Evolutionary conservation across 2,888 invertebrate genomes (phyloP), one percentile per base, ranked within the genome.

Genomic region (Copidosoma aretas): DNA sequence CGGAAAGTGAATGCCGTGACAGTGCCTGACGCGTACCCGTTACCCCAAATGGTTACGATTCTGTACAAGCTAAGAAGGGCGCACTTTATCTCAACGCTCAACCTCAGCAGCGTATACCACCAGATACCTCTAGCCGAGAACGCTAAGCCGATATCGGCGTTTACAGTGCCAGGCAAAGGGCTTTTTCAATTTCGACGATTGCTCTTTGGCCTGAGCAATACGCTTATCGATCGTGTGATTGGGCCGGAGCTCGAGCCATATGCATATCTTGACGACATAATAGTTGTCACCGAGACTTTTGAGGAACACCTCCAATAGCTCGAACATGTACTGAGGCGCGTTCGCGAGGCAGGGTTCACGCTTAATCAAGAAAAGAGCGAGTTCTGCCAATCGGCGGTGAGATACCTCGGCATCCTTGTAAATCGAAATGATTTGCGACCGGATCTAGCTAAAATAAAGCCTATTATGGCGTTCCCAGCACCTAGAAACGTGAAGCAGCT

Each of bases 361-460:
- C 64, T 75, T 1, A 75, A 73, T 15, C 58, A 52, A 0, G 68
- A 74, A 0, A 74, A 75, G 64, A 71, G 74, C 32, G 56, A 68
- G 3, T 75, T 76, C 22, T 74, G 75, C 25, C 56, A 69, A 10
- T 25, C 62, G 0, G 67, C 74, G 24, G 66, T 81, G 0, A 63
- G 66, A 10, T 78, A 76, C 53, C 66, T 81, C 8, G 79, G 81
- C 0, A 78, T 79, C 25, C 43, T 77, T 0, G 75, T 82, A 0
- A 73, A 76, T 53, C 46, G 59, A 10, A 19, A 75, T 0, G 79
- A 78, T 0, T 53, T 78, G 1, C 43, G 70, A 8, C 63, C 75
- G 0, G 74, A 77, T 49, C 74, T 71, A 0, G 73, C 73, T 0
- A 74, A 71, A 19, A 64, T 71, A 0, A 53, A 22, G 1, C 68